Conservation (phyloP, 2,888 invertebrate genomes). For the Saturnia japonica region DNA sequence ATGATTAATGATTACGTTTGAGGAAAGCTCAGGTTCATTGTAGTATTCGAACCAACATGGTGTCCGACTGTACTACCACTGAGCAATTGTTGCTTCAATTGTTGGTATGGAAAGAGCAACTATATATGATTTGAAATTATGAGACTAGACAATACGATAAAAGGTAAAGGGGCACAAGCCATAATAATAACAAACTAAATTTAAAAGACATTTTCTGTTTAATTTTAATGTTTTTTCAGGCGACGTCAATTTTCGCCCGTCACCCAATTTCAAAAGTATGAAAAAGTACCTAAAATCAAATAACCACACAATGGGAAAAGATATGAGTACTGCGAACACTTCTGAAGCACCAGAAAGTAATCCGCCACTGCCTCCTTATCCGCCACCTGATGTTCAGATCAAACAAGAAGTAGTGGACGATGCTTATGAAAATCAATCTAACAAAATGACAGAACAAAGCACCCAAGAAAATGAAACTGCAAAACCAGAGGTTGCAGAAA, state of each 20-base stretch:
- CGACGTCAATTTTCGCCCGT: constrained; percentile 3
- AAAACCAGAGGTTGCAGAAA: neutral
- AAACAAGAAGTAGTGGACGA: neutral
- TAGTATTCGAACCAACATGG: neutral
- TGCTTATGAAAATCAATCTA: neutral
- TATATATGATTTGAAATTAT: neutral
- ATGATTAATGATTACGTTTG: neutral
- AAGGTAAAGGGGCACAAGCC: neutral
- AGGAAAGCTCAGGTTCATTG: neutral
- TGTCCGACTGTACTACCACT: neutral
- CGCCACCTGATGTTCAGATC: neutral
- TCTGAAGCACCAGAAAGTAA: constrained; percentile 4
- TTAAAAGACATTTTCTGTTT: neutral
- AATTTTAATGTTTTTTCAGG: constrained; percentile 2
- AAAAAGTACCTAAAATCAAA: constrained; percentile 14
- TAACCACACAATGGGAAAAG: constrained; percentile 6
- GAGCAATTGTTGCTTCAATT: neutral
- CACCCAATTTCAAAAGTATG: constrained; percentile 17
- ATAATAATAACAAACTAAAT: neutral
- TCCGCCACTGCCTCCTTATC: constrained; percentile 14
- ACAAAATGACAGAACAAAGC: neutral
- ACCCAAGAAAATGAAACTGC: constrained; percentile 2
- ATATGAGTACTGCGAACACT: neutral
- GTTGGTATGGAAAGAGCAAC: neutral
- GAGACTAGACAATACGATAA: neutral